These are phyloP conservation scores for Thumatha senex DNA, from an alignment of 2,888 invertebrate species.

Conservation along the genomic window DNA sequence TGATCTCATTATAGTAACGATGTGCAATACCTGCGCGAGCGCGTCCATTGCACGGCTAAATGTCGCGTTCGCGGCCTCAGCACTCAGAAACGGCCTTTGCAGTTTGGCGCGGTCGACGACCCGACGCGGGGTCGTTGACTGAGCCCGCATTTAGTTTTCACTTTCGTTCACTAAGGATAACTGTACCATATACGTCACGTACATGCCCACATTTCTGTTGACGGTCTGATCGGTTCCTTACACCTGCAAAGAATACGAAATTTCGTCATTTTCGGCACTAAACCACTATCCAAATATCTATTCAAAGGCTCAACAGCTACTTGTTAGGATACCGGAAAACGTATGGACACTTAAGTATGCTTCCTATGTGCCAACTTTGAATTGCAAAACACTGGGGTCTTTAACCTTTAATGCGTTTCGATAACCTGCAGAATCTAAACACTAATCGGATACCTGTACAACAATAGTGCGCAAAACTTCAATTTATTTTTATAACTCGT, in stretches of 20 bases:
- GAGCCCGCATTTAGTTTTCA: conserved; percentile 80
- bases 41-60: conserved; percentile 64
- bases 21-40: conserved; percentile 59
- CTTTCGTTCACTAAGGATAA: conserved; percentile 83
- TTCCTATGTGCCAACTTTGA: conserved; percentile 12
- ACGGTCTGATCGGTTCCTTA: conserved; percentile 52
- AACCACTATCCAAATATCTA: conserved; percentile 10
- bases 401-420: conserved; percentile 30
- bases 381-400: conserved; percentile 20
- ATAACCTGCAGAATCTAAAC: conserved; percentile 29
- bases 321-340: conserved; percentile 2
- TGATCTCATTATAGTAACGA: conserved; percentile 23
- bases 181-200: conserved; percentile 78
- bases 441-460: conserved; percentile 21
- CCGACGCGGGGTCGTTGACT: conserved; percentile 73
- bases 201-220: conserved; percentile 57
- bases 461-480: not conserved
- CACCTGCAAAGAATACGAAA: conserved; percentile 60
- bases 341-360: not conserved
- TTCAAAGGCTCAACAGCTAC: conserved; percentile 5
- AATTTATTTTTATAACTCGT: too few species aligned
- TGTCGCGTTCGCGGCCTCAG: conserved; percentile 78
- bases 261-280: conserved; percentile 21
- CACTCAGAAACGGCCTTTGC: conserved; percentile 83
- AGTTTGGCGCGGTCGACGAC: conserved; percentile 81